These are phyloP conservation scores for Oryzaephilus surinamensis DNA, from an alignment of 1,140 invertebrate genomes.

Conservation along the genomic window DNA sequence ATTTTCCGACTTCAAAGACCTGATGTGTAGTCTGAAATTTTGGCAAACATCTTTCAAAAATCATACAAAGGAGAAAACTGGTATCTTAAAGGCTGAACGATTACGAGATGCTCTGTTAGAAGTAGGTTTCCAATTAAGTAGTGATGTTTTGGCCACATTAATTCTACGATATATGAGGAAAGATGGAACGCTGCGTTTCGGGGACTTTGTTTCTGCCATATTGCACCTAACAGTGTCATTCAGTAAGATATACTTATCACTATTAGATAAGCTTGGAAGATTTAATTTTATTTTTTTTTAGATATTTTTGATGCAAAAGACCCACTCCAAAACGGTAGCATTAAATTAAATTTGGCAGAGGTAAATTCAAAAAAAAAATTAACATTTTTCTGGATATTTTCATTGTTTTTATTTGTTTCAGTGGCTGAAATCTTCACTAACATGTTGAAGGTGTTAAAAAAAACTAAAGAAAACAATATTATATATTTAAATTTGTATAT, in stretches of 20 bases:
- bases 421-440: conserved; percentile 67
- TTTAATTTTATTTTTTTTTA: conserved; percentile 36
- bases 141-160: conserved; percentile 69
- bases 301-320: conserved; percentile 74
- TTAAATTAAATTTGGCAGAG: conserved; percentile 71
- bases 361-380: conserved; percentile 37
- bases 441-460: conserved; percentile 43
- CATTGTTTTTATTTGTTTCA: conserved; percentile 42
- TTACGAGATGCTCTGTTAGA: conserved; percentile 73
- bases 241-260: conserved; percentile 48
- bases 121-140: conserved; percentile 79
- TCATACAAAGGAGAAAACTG: conserved; percentile 84
- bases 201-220: conserved; percentile 84
- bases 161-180: conserved; percentile 84
- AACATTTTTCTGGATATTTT: too few relatives aligned
- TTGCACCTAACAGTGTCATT: conserved; percentile 81
- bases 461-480: not conserved
- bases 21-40: conserved; percentile 83
- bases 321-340: conserved; percentile 67
- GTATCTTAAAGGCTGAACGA: conserved; percentile 77
- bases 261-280: not conserved
- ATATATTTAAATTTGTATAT: conserved; percentile 8
- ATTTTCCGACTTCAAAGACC: conserved; percentile 79
- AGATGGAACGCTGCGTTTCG: conserved; percentile 85
- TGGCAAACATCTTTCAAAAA: conserved; percentile 88